Conservation (phyloP, 2,113 vertebrate genomes). For the Scophthalmus maximus region DNA sequence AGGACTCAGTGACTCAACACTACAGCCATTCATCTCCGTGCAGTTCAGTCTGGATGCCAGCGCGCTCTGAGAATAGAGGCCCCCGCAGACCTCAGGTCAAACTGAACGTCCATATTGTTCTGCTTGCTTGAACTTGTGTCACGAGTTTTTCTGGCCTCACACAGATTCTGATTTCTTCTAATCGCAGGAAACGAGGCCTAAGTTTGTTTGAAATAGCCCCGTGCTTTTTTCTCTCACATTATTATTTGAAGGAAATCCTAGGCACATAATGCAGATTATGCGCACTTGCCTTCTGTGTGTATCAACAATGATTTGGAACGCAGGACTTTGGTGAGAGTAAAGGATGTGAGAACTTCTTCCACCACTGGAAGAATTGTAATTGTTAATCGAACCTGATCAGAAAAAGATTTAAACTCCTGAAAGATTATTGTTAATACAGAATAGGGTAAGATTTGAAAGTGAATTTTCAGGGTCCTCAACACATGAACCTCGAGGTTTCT, state of each 20-base stretch:
- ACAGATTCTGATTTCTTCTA: background rate
- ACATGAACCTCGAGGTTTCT: background rate
- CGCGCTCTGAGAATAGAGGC: conserved; percentile 1
- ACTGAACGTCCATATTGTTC: conserved; percentile 2
- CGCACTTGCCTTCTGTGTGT: too few relatives aligned
- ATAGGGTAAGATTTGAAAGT: background rate
- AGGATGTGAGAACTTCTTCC: too few relatives aligned
- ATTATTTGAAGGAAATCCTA: too few relatives aligned
- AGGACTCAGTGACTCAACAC: conserved; percentile 56
- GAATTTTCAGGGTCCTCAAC: background rate
- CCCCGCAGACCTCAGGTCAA: conserved; percentile 7
- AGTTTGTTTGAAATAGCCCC: background rate
- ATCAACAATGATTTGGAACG: too few relatives aligned
- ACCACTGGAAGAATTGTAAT: too few relatives aligned
- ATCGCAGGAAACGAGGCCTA: background rate
- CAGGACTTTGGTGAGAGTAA: too few relatives aligned
- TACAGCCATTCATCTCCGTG: conserved; percentile 47
- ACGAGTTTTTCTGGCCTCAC: background rate
- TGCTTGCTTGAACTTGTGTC: conserved; percentile 15
- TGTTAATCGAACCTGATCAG: too few relatives aligned
- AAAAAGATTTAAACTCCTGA: too few relatives aligned
- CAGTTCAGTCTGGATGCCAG: conserved; percentile 37
- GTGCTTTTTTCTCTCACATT: too few relatives aligned
- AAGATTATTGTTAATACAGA: too few relatives aligned
- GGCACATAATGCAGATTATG: too few relatives aligned